phyloP scores from a whole-genome alignment of 2,888 invertebrate species.

The Meloe dianella region DNA sequence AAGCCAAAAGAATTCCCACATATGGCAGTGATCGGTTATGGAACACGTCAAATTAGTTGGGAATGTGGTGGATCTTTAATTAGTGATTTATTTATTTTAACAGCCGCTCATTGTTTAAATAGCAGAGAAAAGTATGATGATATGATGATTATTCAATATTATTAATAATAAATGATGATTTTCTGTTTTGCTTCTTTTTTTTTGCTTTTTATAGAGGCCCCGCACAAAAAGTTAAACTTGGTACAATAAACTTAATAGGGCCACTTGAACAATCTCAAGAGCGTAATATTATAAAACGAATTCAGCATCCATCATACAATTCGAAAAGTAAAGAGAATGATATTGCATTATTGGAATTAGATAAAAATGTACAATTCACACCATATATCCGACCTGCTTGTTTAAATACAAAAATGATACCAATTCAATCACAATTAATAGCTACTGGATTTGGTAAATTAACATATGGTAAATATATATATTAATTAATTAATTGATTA shows the following conservation, averaged over 20 bases:
- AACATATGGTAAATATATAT: neutral
- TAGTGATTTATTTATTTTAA: constrained; percentile 67
- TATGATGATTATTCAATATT: neutral
- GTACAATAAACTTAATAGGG: neutral
- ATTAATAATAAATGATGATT: neutral
- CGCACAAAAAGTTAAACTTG: neutral
- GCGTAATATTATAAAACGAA: neutral
- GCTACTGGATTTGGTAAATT: constrained; percentile 1
- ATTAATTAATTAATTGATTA: no score
- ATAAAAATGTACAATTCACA: neutral
- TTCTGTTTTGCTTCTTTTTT: no score
- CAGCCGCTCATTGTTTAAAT: constrained; percentile 69
- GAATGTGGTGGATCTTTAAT: constrained; percentile 72
- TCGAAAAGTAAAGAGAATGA: neutral
- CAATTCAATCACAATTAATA: neutral
- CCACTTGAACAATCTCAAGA: neutral
- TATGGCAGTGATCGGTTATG: constrained; percentile 24
- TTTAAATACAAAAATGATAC: neutral
- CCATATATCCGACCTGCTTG: neutral
- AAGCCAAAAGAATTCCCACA: constrained; percentile 25
- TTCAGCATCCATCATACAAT: neutral
- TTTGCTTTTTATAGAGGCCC: constrained; percentile 5
- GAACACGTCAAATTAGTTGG: constrained; percentile 52
- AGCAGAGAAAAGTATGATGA: constrained; percentile 11
- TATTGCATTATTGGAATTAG: neutral